Evolutionary conservation across 2,113 vertebrate species (phyloP).

Genomic region (Scatophagus argus): DNA sequence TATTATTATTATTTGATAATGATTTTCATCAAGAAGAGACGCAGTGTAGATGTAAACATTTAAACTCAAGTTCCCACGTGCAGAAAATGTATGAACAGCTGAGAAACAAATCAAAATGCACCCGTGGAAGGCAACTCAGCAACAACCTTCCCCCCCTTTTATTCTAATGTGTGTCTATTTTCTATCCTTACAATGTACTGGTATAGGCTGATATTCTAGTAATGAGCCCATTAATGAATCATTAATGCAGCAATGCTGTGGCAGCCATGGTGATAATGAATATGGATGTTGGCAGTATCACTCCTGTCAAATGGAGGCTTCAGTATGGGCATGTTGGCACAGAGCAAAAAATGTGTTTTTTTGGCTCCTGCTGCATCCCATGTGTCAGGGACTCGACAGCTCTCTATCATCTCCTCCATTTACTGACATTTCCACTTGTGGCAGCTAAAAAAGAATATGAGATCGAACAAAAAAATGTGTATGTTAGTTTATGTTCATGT

Average conservation of each 20-base stretch:
- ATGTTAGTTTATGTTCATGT: conserved; percentile 9
- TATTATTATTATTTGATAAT: background rate
- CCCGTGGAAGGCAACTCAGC: background rate
- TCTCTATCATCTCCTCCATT: conserved; percentile 66
- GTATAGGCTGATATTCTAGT: conserved; percentile 25
- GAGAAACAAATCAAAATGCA: background rate
- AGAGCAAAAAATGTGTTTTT: conserved; percentile 50
- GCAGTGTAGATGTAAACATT: no score
- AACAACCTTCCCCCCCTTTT: background rate
- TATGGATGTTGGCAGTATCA: conserved; percentile 62
- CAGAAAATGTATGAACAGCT: background rate
- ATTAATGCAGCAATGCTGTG: conserved; percentile 38
- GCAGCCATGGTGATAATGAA: conserved; percentile 49
- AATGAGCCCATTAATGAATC: conserved; percentile 55
- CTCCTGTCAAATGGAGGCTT: conserved; percentile 57
- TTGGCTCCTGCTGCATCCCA: conserved; percentile 54
- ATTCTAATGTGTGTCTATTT: background rate
- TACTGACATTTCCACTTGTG: conserved; percentile 50
- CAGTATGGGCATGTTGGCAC: conserved; percentile 46
- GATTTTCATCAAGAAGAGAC: background rate
- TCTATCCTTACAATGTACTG: background rate
- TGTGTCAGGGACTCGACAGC: conserved; percentile 68
- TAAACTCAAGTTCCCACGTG: background rate
- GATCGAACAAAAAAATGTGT: conserved; percentile 20
- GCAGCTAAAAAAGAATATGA: conserved; percentile 42